Evolutionary conservation across 1,140 invertebrate species (phyloP), one percentile per base, ranked within the genome.

Genomic region (Leptinotarsa texana): DNA sequence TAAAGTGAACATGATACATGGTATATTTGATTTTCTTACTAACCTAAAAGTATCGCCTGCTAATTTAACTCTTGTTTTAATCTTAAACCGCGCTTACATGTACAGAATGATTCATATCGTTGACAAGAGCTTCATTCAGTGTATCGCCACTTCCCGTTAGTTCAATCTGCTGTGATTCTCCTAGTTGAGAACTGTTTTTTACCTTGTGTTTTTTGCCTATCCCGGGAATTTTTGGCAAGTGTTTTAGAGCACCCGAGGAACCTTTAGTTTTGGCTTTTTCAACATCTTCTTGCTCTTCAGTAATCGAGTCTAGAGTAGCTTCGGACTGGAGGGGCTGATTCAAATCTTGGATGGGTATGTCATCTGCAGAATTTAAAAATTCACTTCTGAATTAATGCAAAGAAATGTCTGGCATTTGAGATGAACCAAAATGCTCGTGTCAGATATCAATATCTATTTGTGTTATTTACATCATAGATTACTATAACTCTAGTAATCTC

Each of bases 331-430:
- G 74, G 66, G 74, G 72, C 24, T 78, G 76, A 72, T 81, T 77
- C 62, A 81, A 79, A 71, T 82, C 78, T 79, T 84, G 83, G 18
- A 85, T 85, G n/a, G 84, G 84, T 68, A 85, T 85, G 72, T 85
- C 84, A 81, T 85, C 84, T 85, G 74, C 48, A 74, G 22, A 49
- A 42, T 42, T 42, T 42, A 42, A 42, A 42, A 42, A 42, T 42
- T 42, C 33, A 42, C 33, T 42, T 42, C 33, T 42, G 33, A 42
- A 42, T 42, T 42, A 42, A 42, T 42, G 33, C 3, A 42, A 42
- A 42, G 8, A 42, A 42, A 42, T 42, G 8, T 42, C 2, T 42
- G 33, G 8, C 33, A 57, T 57, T 57, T 18, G 13, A 57, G 51
- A 17, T 57, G 51, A 18, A 57, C 51, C 51, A 57, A 57, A 42